A percentile compares a stretch with the other conserved stretches of the same genome.
Evolutionary conservation across 2,797 vertebrate genomes (phyloP).

Genomic region (Sebastolobus alascanus): DNA sequence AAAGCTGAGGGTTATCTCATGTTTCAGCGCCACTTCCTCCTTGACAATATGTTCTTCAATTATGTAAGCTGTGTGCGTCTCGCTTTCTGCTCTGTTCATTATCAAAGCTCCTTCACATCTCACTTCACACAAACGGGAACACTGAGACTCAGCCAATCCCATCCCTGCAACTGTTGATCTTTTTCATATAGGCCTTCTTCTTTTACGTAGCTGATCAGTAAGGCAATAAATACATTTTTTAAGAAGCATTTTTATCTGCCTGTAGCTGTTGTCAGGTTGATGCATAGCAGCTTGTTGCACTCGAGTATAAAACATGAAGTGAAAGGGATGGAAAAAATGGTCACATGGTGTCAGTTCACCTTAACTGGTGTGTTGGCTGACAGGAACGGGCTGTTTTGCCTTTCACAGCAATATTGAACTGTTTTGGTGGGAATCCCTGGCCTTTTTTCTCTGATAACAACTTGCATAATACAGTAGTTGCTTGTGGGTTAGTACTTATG

Average conservation of each 20-base stretch:
- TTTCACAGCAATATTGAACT: conserved; percentile 43
- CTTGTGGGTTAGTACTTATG: not conserved
- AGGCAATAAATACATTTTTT: not conserved
- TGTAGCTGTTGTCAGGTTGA: conserved; percentile 31
- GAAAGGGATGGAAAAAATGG: conserved; percentile 45
- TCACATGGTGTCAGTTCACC: conserved; percentile 53
- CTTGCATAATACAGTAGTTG: not conserved
- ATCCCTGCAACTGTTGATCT: conserved; percentile 13
- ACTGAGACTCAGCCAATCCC: conserved; percentile 31
- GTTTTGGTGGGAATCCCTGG: conserved; percentile 20
- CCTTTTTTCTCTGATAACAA: conserved; percentile 22
- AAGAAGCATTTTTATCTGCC: not conserved
- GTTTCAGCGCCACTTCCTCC: conserved; percentile 73
- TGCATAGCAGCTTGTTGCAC: conserved; percentile 24
- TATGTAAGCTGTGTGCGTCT: conserved; percentile 69
- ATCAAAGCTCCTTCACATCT: conserved; percentile 68
- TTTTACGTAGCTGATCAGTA: conserved; percentile 50
- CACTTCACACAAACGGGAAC: conserved; percentile 66
- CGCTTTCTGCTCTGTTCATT: conserved; percentile 63
- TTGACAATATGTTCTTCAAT: conserved; percentile 74
- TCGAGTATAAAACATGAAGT: conserved; percentile 54
- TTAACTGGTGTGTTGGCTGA: conserved; percentile 44
- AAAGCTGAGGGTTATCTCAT: conserved; percentile 68
- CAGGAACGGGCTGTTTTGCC: conserved; percentile 30
- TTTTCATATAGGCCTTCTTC: conserved; percentile 38